Evolutionary conservation across 2,797 vertebrate genomes (phyloP).

Genomic region (Siniperca obscura): DNA sequence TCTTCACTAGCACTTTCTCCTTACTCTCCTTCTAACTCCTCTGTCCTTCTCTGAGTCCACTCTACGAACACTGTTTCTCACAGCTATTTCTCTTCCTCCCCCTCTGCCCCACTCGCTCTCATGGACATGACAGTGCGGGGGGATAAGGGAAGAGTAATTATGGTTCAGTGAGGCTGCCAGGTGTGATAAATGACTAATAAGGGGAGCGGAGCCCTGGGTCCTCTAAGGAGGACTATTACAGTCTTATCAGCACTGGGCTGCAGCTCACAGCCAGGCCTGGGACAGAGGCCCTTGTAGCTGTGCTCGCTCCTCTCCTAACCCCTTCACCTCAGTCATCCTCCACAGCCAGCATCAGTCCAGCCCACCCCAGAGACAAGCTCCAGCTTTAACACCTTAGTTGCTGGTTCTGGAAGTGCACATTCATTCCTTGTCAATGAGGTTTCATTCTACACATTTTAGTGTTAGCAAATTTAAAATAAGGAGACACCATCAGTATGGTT

Average conservation of each 20-base stretch:
- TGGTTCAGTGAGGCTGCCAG: conserved; percentile 99
- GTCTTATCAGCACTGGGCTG: conserved; percentile 96
- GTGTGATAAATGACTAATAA: conserved; percentile 99
- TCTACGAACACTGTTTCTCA: conserved; percentile 73
- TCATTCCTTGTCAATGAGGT: conserved; percentile 10
- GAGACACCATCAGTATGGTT: not conserved
- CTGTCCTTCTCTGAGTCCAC: conserved; percentile 70
- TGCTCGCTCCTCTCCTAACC: conserved; percentile 80
- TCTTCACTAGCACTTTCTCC: conserved; percentile 63
- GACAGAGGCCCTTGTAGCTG: conserved; percentile 88
- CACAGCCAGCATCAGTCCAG: conserved; percentile 74
- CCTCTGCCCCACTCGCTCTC: conserved; percentile 79
- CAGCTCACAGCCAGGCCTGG: conserved; percentile 87
- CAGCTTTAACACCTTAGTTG: conserved; percentile 70
- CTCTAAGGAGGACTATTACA: conserved; percentile 99
- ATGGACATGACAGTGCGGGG: conserved; percentile 96
- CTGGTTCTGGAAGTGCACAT: conserved; percentile 44
- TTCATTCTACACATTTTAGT: conserved; percentile 7
- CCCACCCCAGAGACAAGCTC: conserved; percentile 79
- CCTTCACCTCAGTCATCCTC: conserved; percentile 79
- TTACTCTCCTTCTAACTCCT: conserved; percentile 59
- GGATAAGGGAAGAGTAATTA: conserved; percentile 99
- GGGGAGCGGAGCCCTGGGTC: conserved; percentile 91
- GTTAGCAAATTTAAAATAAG: not conserved
- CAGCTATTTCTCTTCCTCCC: conserved; percentile 73